phyloP scores from a whole-genome alignment of 2,888 invertebrate genomes.

The Heliconius charithonia region DNA sequence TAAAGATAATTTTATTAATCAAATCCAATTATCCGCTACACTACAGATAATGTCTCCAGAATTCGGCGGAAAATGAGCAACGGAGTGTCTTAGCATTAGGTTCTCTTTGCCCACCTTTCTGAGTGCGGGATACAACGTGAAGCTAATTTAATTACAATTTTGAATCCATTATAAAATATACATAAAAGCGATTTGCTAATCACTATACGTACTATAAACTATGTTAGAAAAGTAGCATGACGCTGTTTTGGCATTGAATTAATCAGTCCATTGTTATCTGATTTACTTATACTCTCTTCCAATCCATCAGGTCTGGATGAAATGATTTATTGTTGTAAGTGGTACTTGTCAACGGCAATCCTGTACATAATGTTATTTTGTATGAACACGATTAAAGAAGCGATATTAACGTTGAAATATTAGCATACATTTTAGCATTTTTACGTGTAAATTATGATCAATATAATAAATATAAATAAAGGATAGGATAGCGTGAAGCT shows the following conservation, averaged over 20 bases:
- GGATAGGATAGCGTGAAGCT: not conserved
- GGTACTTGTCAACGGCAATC: not conserved
- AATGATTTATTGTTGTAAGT: slow-evolving; percentile 19
- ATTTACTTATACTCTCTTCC: slow-evolving; percentile 7
- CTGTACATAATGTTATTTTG: not conserved
- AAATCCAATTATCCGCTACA: no score
- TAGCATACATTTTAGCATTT: not conserved
- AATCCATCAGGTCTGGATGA: not conserved
- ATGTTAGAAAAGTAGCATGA: not conserved
- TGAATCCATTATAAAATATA: no score
- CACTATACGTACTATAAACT: not conserved
- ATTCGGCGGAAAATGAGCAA: no score
- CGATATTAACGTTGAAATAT: not conserved
- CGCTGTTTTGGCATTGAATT: slow-evolving; percentile 5
- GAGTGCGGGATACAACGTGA: no score
- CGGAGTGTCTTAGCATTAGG: no score
- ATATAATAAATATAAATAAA: not conserved
- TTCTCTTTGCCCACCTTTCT: no score
- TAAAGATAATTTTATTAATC: no score
- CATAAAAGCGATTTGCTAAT: not conserved
- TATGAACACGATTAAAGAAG: not conserved
- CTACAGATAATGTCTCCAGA: no score
- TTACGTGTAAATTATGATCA: not conserved
- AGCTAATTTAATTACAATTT: no score
- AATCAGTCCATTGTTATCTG: slow-evolving; percentile 9